Conservation (phyloP, 2,888 invertebrate genomes). For the Brenthis daphne region DNA sequence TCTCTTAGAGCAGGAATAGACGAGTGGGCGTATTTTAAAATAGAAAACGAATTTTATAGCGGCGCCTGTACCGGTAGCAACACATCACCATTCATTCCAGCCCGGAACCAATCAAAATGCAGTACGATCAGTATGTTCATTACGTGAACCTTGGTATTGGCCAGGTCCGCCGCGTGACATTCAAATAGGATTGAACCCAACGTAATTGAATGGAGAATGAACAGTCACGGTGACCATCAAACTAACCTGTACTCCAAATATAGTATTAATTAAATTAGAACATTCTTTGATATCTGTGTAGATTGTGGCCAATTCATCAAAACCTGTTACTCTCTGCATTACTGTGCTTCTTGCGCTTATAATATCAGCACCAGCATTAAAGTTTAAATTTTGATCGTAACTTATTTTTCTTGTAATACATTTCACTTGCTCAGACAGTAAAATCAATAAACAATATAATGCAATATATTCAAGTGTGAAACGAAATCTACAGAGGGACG, state of each 20-base stretch:
- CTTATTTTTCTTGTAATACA: slow-evolving; percentile 18
- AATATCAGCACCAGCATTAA: background rate
- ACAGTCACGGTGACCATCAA: no score
- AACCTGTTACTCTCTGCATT: slow-evolving; percentile 3
- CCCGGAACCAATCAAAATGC: no score
- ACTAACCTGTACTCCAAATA: slow-evolving; percentile 26
- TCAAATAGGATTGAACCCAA: no score
- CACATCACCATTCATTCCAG: no score
- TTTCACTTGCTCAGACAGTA: slow-evolving; percentile 21
- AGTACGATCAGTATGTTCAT: no score
- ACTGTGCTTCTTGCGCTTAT: background rate
- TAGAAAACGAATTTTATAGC: no score
- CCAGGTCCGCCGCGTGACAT: no score
- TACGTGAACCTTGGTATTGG: no score
- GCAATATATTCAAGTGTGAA: slow-evolving; percentile 3
- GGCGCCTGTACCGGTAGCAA: no score
- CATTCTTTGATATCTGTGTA: slow-evolving; percentile 24
- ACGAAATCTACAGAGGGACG: background rate
- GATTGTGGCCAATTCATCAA: slow-evolving; percentile 15
- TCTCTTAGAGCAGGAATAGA: no score
- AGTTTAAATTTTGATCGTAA: background rate
- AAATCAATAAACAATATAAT: background rate
- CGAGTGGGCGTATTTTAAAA: no score
- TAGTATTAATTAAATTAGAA: slow-evolving; percentile 16
- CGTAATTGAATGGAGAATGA: no score